Conservation (phyloP, 2,888 invertebrate genomes). For the Pseudolycoriella hygida region DNA sequence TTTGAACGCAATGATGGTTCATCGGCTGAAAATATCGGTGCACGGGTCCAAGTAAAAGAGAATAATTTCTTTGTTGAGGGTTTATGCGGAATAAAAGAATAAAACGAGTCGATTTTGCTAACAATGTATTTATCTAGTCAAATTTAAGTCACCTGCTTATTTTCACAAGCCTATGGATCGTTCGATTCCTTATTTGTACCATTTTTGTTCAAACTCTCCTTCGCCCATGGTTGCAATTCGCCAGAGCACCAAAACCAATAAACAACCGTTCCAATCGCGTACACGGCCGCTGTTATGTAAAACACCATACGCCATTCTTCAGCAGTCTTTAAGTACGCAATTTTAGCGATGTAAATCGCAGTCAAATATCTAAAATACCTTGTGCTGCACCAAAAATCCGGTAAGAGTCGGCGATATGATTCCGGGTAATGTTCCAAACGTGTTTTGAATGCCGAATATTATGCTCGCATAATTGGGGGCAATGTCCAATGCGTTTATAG, state of each 20-base stretch:
- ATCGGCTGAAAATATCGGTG: too few species aligned
- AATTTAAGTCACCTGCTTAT: too few species aligned
- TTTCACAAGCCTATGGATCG: too few species aligned
- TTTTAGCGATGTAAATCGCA: background rate
- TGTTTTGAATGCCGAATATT: slow-evolving; percentile 82
- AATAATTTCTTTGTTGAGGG: too few species aligned
- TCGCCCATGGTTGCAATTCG: slow-evolving; percentile 67
- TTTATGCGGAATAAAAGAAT: too few species aligned
- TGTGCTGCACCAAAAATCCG: slow-evolving; percentile 55
- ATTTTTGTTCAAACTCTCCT: background rate
- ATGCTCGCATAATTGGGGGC: slow-evolving; percentile 85
- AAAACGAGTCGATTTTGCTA: too few species aligned
- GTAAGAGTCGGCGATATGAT: slow-evolving; percentile 76
- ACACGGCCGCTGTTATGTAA: slow-evolving; percentile 66
- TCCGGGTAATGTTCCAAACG: slow-evolving; percentile 78
- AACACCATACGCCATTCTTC: slow-evolving; percentile 76
- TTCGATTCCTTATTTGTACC: too few species aligned
- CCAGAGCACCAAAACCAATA: slow-evolving; percentile 70
- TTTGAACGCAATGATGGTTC: too few species aligned
- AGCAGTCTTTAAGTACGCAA: slow-evolving; percentile 30
- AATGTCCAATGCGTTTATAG: slow-evolving; percentile 73
- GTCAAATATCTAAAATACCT: slow-evolving; percentile 31
- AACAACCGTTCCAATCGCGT: slow-evolving; percentile 65
- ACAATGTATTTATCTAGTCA: too few species aligned
- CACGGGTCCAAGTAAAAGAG: too few species aligned